Evolutionary conservation across 2,797 vertebrate species (phyloP).

Genomic region (Acrossocheilus wenchowensis): DNA sequence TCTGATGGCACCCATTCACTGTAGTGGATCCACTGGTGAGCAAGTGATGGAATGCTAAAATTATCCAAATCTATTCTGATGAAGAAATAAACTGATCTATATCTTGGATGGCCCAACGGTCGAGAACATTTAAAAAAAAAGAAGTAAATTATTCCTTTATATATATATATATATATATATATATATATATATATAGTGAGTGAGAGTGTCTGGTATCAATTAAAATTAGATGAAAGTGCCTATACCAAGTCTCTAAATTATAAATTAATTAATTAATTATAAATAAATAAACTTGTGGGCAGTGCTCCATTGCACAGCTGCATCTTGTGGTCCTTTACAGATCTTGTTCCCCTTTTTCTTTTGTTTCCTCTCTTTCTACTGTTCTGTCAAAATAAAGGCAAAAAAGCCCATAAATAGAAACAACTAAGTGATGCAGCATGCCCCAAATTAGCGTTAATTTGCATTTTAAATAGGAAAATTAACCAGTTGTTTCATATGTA

Average conservation of each 20-base stretch:
- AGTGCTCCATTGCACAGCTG: background rate
- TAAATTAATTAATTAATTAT: background rate
- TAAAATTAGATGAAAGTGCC: background rate
- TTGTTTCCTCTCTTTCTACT: background rate
- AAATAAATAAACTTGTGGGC: background rate
- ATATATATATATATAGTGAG: background rate
- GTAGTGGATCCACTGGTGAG: background rate
- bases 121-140: background rate
- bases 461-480: background rate
- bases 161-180: too few species aligned
- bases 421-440: background rate
- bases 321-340: background rate
- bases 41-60: background rate
- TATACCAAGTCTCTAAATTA: background rate
- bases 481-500: background rate
- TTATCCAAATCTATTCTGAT: background rate
- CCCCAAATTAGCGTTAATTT: background rate
- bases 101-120: background rate
- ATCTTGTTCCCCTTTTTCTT: background rate
- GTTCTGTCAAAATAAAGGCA: background rate
- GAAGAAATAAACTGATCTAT: background rate
- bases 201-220: background rate
- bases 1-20: background rate
- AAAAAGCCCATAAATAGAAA: background rate
- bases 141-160: too few species aligned